A percentile compares a stretch with the other conserved stretches of the same genome.
Evolutionary conservation across 2,797 vertebrate species (phyloP).

Genomic region (Molothrus ater): DNA sequence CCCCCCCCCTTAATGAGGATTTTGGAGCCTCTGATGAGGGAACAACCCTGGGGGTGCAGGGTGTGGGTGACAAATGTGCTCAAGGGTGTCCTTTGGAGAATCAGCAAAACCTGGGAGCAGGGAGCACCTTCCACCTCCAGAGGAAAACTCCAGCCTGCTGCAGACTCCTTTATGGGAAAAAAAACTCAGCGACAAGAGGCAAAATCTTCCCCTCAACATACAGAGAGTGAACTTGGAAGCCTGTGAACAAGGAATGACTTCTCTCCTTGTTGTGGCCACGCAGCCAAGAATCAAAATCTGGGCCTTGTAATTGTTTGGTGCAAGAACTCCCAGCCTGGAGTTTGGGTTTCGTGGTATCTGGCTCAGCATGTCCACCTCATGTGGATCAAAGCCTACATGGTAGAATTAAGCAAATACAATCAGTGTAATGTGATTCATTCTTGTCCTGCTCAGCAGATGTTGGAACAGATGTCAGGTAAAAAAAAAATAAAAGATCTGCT

Average conservation of each 20-base stretch:
- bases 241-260: not conserved
- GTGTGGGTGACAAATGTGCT: not conserved
- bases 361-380: not conserved
- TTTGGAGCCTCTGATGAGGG: not conserved
- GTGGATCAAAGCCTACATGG: slow-evolving; percentile 21
- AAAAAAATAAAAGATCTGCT: not conserved
- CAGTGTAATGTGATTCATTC: slow-evolving; percentile 64
- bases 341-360: not conserved
- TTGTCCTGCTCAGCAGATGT: slow-evolving; percentile 50
- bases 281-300: not conserved
- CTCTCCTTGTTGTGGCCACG: not conserved
- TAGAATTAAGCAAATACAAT: slow-evolving; percentile 52
- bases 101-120: not conserved
- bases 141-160: not conserved
- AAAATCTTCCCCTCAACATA: not conserved
- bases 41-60: not conserved
- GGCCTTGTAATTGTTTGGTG: not conserved
- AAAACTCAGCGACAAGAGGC: not conserved
- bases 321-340: not conserved
- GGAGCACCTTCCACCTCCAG: not conserved
- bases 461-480: slow-evolving; percentile 71
- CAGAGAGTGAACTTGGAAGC: not conserved
- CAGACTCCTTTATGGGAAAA: not conserved
- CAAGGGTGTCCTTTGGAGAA: not conserved
- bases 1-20: not conserved